Evolutionary conservation across 2,113 vertebrate genomes (phyloP), one percentile per base, ranked within the genome.

Genomic region (Nyctibius bracteatus): DNA sequence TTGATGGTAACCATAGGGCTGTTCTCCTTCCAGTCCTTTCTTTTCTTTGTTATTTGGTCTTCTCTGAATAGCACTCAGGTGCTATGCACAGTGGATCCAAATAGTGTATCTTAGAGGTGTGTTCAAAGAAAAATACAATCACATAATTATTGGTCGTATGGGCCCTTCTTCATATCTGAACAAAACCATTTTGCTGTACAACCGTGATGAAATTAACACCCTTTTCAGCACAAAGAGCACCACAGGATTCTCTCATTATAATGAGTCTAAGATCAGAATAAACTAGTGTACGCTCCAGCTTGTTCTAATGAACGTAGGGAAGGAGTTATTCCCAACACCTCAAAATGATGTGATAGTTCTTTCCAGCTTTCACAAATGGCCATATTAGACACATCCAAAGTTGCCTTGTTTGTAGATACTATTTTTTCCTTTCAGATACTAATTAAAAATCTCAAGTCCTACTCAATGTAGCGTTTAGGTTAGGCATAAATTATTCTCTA

Each of bases 191-290:
- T 82, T 77, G 51, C 71, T 80, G 0, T 82, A 23, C 49, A 71
- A 11, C 47, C 51, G 55, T 30, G 20, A 27, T 33, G 52, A 44
- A 59, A 27, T 35, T 43, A 52, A 68, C 24, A 30, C 41, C 22
- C 27, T 62, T 87, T 74, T 21, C 75, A 86, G 35, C 12, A 31
- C 63, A 51, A 39, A 49, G 59, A 33, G 31, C 28, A 28, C 66
- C 22, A 49, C 41, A 8, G 0, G 0, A 10, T 67, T 91, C 30
- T 35, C 21, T 90, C 33, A 13, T 73, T 93, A n/a, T 51, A 80
- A 68, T 61, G 73, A 86, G 65, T 88, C 54, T 82, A 43, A 95
- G 47, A 85, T 74, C 72, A 94, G 87, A 95, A 62, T 90, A 74
- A 80, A 51, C 13, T 16, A 22, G 16, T 57, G 14, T 27, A 62